Evolutionary conservation across 2,888 invertebrate species (phyloP), one percentile per base, ranked within the genome.

Genomic region (Drosophila mercatorum): DNA sequence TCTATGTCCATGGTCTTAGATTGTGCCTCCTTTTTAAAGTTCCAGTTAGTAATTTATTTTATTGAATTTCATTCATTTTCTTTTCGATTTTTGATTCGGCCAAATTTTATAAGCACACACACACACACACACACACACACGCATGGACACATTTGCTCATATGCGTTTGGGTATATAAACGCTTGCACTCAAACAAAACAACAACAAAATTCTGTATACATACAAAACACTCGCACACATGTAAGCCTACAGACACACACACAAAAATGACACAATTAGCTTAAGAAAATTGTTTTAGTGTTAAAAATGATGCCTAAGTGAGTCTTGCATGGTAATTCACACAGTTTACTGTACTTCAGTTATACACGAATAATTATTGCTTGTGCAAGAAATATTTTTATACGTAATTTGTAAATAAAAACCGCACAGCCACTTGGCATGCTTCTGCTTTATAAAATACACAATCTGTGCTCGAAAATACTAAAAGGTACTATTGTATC

Each of bases 131-230:
- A 10, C 34, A 34, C 34, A 34, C 34, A 28, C 26, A 40, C 12
- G 26, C 34, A 34, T 51, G 11, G 17, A 51, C 49, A 51, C 31
- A 51, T 51, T 17, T 10, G 36, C 7, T 49, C 10, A 8, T 57
- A 12, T 60, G 43, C 36, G 46, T 36, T 78, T 51, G 34, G 69
- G 58, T 64, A 63, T 64, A 64, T 74, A 75, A 75, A 65, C 70
- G 61, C 62, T 60, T 49, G 40, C 62, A 43, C 55, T 66, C 60
- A 67, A 76, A 68, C 78, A 79, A 78, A 78, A 78, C 74, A 78
- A 74, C 65, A 69, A 69, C 63, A 59, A 73, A 78, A 67, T 74
- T 75, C 61, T 79, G 79, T 77, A 79, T 77, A 77, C 79, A 77
- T 43, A 78, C 79, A 77, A 74, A 77, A 61, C 62, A 38, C 47